These are phyloP conservation scores for Aphaenogaster ashmeadi DNA, from an alignment of 1,140 invertebrate species.

Conservation along the genomic window DNA sequence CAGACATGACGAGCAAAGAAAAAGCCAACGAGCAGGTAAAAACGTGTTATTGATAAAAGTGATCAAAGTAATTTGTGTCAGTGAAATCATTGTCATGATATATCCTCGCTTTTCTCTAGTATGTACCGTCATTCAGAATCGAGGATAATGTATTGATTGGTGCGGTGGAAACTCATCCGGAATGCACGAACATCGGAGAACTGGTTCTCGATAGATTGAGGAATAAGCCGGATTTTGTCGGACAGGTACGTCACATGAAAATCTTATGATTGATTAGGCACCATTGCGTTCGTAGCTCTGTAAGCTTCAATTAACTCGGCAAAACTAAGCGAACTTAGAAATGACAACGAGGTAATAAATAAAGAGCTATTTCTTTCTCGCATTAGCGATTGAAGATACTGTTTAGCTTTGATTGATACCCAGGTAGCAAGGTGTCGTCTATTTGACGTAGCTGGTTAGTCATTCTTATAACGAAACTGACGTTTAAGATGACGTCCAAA, in stretches of 20 bases:
- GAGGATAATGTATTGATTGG: conserved; percentile 67
- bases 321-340: conserved; percentile 11
- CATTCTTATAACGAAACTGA: no score
- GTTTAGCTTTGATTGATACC: background rate
- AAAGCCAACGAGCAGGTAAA: background rate
- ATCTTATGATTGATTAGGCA: conserved; percentile 50
- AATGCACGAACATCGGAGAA: conserved; percentile 57
- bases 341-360: background rate
- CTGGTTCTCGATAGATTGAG: conserved; percentile 59
- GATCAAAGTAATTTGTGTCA: background rate
- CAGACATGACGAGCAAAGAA: background rate
- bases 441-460: no score
- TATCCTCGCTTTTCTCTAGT: conserved; percentile 10
- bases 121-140: conserved; percentile 51
- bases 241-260: conserved; percentile 66
- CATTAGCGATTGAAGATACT: background rate
- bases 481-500: no score
- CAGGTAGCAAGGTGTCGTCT: no score
- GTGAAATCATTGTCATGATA: conserved; percentile 14
- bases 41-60: conserved; percentile 1
- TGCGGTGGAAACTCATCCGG: conserved; percentile 6
- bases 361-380: background rate
- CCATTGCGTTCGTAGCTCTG: background rate
- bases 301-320: conserved; percentile 14
- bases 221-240: conserved; percentile 59